Conservation (phyloP, 1,140 invertebrate genomes). For the Rhyzopertha dominica region DNA sequence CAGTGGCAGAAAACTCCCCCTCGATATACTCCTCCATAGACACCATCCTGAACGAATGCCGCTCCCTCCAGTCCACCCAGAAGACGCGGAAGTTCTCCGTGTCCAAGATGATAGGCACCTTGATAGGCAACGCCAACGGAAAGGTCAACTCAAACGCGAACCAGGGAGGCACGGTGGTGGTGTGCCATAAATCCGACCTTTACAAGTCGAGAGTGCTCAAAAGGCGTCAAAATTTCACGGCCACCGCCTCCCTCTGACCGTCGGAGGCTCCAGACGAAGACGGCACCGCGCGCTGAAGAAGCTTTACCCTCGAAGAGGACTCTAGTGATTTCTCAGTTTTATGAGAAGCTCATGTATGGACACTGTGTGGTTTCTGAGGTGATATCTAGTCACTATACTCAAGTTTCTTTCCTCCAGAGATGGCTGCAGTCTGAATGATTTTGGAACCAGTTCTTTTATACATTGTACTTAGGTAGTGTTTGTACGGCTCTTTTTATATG, state of each 20-base stretch:
- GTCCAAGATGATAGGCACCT: slow-evolving; percentile 71
- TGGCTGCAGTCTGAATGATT: too few species aligned
- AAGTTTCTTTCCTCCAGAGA: too few species aligned
- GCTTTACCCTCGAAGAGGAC: too few species aligned
- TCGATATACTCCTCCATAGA: slow-evolving; percentile 66
- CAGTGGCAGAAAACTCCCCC: slow-evolving; percentile 69
- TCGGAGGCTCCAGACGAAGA: slow-evolving; percentile 32
- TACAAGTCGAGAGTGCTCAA: slow-evolving; percentile 52
- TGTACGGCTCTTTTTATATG: too few species aligned
- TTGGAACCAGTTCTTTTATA: too few species aligned
- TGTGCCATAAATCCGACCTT: slow-evolving; percentile 54
- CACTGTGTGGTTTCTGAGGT: too few species aligned
- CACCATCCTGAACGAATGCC: slow-evolving; percentile 59
- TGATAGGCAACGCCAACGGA: slow-evolving; percentile 55
- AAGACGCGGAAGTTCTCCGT: slow-evolving; percentile 68
- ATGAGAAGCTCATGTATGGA: too few species aligned
- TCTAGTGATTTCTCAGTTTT: too few species aligned
- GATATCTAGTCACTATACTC: too few species aligned
- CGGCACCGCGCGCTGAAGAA: slow-evolving; percentile 27
- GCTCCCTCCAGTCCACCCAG: slow-evolving; percentile 48
- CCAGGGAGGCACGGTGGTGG: slow-evolving; percentile 53
- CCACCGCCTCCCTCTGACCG: slow-evolving; percentile 55
- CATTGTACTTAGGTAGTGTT: too few species aligned
- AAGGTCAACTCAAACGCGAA: slow-evolving; percentile 36
- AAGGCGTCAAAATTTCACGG: slow-evolving; percentile 52